Percentiles rank a stretch among this genome's conserved stretches.
Conservation (phyloP, 2,888 invertebrate genomes). For the Parapristionchus giblindavisi region DNA sequence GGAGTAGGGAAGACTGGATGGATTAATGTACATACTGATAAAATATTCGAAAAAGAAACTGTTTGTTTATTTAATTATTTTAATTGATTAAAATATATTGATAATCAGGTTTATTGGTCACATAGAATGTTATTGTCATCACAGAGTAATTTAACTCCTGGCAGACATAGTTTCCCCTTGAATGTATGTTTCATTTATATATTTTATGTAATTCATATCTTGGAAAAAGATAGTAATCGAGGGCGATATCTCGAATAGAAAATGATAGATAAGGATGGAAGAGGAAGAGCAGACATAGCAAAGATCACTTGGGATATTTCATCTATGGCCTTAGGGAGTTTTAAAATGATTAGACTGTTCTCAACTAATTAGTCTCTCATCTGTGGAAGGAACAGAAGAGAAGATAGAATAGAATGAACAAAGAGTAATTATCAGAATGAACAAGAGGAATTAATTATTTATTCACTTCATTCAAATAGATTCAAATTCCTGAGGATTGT, state of each 20-base stretch:
- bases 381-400: not conserved
- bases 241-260: too few relatives aligned
- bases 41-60: slow-evolving; percentile 68
- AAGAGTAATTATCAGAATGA: too few relatives aligned
- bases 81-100: too few relatives aligned
- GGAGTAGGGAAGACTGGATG: slow-evolving; percentile 64
- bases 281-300: too few relatives aligned
- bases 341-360: too few relatives aligned
- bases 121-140: slow-evolving; percentile 40
- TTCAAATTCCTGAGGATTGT: slow-evolving; percentile 55
- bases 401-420: not conserved
- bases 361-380: not conserved
- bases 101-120: slow-evolving; percentile 23
- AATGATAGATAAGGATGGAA: too few relatives aligned
- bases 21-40: slow-evolving; percentile 69
- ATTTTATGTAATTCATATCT: too few relatives aligned
- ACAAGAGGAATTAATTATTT: not conserved
- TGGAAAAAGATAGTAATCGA: too few relatives aligned
- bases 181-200: slow-evolving; percentile 41
- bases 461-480: slow-evolving; percentile 16
- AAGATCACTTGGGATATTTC: too few relatives aligned
- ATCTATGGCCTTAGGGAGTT: too few relatives aligned
- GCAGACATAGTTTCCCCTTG: slow-evolving; percentile 66
- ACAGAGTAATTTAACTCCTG: slow-evolving; percentile 53
- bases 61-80: too few relatives aligned